phyloP scores from a whole-genome alignment of 1,140 invertebrate genomes.

The Cydia strobilella region DNA sequence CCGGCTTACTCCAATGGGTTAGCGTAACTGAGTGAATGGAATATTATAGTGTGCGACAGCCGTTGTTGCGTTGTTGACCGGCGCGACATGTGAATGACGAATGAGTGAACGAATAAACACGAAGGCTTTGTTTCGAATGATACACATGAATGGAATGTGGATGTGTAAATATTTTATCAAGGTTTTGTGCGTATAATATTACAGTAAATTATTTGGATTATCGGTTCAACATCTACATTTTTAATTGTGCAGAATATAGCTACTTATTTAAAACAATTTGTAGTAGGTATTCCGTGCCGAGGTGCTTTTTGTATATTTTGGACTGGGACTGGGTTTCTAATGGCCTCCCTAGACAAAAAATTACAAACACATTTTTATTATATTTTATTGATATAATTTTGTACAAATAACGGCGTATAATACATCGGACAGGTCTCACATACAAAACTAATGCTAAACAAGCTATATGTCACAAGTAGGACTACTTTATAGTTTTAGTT shows the following conservation, averaged over 20 bases:
- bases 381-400: slow-evolving; percentile 79
- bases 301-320: not conserved
- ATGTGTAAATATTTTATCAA: not conserved
- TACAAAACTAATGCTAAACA: slow-evolving; percentile 78
- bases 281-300: no score
- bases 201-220: not conserved
- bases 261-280: no score
- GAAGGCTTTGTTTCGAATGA: slow-evolving; percentile 28
- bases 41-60: not conserved
- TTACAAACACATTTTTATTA: slow-evolving; percentile 42
- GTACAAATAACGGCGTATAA: slow-evolving; percentile 80
- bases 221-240: no score
- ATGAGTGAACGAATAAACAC: not conserved
- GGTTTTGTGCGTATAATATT: not conserved
- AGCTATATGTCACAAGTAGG: slow-evolving; percentile 70
- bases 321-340: not conserved
- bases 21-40: slow-evolving; percentile 29
- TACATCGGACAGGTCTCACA: slow-evolving; percentile 79
- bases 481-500: slow-evolving; percentile 35
- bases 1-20: not conserved
- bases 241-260: no score
- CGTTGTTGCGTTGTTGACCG: slow-evolving; percentile 21
- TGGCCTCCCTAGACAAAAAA: not conserved
- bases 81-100: slow-evolving; percentile 15
- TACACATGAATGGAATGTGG: slow-evolving; percentile 11